Evolutionary conservation across 2,797 vertebrate species (phyloP), one percentile per base, ranked within the genome.

Genomic region (Amblyraja radiata): DNA sequence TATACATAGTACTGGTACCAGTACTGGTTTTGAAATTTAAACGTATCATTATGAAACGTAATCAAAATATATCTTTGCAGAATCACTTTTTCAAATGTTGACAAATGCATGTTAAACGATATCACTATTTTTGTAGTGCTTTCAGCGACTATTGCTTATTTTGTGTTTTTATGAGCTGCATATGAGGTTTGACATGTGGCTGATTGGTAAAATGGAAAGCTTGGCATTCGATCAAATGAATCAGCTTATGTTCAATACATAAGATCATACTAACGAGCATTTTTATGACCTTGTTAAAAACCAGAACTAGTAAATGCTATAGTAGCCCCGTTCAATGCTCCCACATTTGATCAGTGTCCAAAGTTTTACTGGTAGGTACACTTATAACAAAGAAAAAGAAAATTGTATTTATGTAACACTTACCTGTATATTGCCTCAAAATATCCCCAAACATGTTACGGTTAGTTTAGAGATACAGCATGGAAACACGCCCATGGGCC

Each of bases 261-360:
- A 36, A 80, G 36, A 21, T 93, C 76, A 77, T 91, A 94, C 68
- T 39, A 94, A 68, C 5, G 88, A 83, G 90, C 93, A 94, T 93
- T 4, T 94, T 93, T 78, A 74, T 21, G 93, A 93, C n/a, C 18
- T 77, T 7, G 93, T 58, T 93, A 93, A 94, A 94, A 94, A 94
- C 76, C 93, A 93, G 74, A n/a, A 23, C 91, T 16, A 25, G 1
- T 91, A 79, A 63, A 93, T 36, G 39, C 71, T 94, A 32, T 18
- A 71, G 88, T 90, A 21, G 7, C 28, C n/a, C 63, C 32, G 39
- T 21, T 73, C 21, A 14, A 91, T 73, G 32, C 73, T 91, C 10
- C 71, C 39, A 76, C 36, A 25, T 7, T 91, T 91, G 23, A 36
- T 46, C 71, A 25, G 11, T 46, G 68, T 91, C 88, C 36, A 91